Conservation (phyloP, 2,797 vertebrate species). For the Micropoecilia bifurca region DNA sequence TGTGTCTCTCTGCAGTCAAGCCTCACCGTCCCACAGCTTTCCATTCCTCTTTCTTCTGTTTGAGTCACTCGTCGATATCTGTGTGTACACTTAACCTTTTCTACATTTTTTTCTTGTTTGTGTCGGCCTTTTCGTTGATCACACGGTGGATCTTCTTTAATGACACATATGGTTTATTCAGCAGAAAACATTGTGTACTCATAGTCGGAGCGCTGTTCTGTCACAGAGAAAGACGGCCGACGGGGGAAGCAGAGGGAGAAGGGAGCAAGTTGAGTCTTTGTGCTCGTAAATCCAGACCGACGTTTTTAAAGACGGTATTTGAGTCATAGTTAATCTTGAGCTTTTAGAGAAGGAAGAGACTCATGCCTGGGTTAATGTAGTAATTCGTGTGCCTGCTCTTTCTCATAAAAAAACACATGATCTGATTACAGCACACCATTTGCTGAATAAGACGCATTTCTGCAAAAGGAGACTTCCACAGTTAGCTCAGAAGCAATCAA, state of each 20-base stretch:
- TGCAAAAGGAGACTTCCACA: neutral
- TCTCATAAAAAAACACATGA: conserved; percentile 24
- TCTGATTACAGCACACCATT: conserved; percentile 32
- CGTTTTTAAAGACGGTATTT: conserved; percentile 43
- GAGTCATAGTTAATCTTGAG: conserved; percentile 71
- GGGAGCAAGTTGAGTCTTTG: conserved; percentile 37
- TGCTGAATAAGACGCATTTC: conserved; percentile 7
- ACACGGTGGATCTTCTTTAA: conserved; percentile 68
- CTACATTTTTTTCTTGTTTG: conserved; percentile 48
- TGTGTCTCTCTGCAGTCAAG: conserved; percentile 44
- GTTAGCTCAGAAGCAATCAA: neutral
- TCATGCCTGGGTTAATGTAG: conserved; percentile 52
- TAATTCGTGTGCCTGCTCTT: conserved; percentile 36
- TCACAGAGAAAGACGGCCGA: conserved; percentile 28
- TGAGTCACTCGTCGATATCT: conserved; percentile 78
- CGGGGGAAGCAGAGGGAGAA: conserved; percentile 29
- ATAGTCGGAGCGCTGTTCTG: conserved; percentile 32
- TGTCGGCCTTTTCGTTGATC: conserved; percentile 54
- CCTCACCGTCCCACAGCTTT: conserved; percentile 51
- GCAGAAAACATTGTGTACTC: conserved; percentile 54
- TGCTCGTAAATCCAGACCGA: conserved; percentile 52
- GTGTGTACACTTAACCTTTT: conserved; percentile 81
- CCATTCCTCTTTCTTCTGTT: conserved; percentile 68
- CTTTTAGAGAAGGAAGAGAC: conserved; percentile 59
- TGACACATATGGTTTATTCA: conserved; percentile 70